These are phyloP conservation scores for Pocillopora damicornis DNA, from an alignment of 64 coral and sea anemone species.

Conservation along the genomic window DNA sequence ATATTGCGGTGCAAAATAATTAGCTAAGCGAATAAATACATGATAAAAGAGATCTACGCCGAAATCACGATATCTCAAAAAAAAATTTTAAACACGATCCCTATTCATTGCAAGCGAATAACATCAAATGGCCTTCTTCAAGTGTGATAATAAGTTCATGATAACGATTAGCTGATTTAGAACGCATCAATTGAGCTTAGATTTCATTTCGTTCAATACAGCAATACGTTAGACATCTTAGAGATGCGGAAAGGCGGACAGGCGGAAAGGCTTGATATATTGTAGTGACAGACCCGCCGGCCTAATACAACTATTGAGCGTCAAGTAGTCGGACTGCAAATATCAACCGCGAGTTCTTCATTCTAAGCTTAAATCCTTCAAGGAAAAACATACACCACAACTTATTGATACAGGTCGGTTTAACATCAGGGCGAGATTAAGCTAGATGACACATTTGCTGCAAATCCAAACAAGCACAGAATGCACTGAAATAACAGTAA, in stretches of 20 bases:
- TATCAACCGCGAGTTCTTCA: neutral
- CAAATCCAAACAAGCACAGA: neutral
- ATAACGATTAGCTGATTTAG: conserved; percentile 1
- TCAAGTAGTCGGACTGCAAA: neutral
- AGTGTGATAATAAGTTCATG: conserved; percentile 8
- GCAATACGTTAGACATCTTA: too few relatives aligned
- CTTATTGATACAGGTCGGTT: neutral
- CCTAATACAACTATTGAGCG: neutral
- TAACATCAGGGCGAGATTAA: neutral
- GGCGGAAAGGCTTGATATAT: neutral
- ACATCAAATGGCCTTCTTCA: neutral
- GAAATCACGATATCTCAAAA: neutral
- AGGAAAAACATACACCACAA: neutral
- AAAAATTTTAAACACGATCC: conserved; percentile 6
- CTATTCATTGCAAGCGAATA: conserved; percentile 1
- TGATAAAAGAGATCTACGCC: neutral
- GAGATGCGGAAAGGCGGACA: neutral
- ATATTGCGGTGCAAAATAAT: neutral
- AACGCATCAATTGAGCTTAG: neutral
- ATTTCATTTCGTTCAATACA: neutral
- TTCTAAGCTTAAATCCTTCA: neutral
- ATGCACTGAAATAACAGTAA: neutral
- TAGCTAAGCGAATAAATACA: neutral
- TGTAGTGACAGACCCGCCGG: neutral
- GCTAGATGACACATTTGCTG: neutral